Evolutionary conservation across 2,113 vertebrate genomes (phyloP).

Genomic region (Campylorhamphus procurvoides): DNA sequence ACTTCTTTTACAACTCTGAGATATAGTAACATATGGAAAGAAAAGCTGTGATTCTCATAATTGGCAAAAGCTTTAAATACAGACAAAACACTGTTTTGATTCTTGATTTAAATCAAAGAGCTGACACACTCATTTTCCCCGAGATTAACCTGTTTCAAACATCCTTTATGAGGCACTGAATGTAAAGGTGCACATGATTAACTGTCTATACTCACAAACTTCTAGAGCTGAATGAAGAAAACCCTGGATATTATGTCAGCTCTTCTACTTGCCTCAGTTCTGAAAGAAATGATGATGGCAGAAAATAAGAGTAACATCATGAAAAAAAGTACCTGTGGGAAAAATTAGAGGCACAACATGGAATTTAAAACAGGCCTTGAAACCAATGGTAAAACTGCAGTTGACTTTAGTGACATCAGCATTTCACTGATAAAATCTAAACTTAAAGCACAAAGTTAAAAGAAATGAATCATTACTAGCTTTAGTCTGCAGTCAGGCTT

Average conservation of each 20-base stretch:
- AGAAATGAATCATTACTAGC: background rate
- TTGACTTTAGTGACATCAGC: background rate
- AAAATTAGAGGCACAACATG: background rate
- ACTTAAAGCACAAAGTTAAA: background rate
- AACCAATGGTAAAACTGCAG: background rate
- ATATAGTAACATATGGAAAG: background rate
- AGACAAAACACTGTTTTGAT: slow-evolving; percentile 11
- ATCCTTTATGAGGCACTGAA: background rate
- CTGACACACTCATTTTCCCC: background rate
- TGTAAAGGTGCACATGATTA: background rate
- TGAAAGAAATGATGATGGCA: background rate
- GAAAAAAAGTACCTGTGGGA: background rate
- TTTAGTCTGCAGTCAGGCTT: background rate
- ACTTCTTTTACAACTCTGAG: background rate
- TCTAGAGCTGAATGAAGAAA: background rate
- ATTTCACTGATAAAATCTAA: background rate
- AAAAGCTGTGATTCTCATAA: slow-evolving; percentile 24
- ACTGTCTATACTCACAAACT: background rate
- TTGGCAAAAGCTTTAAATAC: slow-evolving; percentile 18
- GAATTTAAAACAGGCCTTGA: background rate
- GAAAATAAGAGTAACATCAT: background rate
- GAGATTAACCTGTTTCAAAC: background rate
- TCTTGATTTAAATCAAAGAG: slow-evolving; percentile 24
- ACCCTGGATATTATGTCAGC: background rate
- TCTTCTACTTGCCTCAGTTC: background rate